A percentile compares a stretch with the other conserved stretches of the same genome.
These are phyloP conservation scores for Prunella fulvescens DNA, from an alignment of 2,113 vertebrate species.

Conservation along the genomic window DNA sequence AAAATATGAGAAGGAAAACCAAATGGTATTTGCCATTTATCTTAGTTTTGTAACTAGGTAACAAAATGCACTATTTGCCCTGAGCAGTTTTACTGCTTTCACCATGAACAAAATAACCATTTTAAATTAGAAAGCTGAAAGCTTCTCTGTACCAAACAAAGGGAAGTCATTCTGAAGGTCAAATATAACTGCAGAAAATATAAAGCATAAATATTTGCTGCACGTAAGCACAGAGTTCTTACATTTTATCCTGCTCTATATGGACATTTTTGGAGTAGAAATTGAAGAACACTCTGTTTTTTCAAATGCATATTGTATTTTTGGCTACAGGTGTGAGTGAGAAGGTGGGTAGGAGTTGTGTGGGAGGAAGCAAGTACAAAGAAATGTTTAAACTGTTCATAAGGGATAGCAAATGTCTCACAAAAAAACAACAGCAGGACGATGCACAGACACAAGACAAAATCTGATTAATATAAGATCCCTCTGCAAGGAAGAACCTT, in stretches of 20 bases:
- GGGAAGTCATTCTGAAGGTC: background rate
- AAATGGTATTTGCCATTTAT: background rate
- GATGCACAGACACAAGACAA: background rate
- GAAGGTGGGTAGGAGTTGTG: background rate
- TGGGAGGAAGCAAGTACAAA: constrained; percentile 25
- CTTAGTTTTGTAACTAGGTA: background rate
- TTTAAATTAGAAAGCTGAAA: background rate
- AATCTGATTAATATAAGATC: background rate
- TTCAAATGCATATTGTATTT: background rate
- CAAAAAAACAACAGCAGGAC: background rate
- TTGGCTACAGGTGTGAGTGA: background rate
- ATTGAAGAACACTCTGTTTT: background rate
- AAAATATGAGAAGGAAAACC: background rate
- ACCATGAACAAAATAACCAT: background rate
- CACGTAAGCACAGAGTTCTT: background rate
- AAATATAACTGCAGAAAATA: background rate
- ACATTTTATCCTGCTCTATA: background rate
- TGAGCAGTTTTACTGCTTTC: background rate
- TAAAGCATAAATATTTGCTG: background rate
- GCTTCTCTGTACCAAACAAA: background rate
- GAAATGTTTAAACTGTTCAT: background rate
- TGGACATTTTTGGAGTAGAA: background rate
- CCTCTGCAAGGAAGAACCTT: background rate
- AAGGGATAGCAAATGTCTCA: background rate
- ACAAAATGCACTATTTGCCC: background rate